Evolutionary conservation across 1,140 invertebrate species (phyloP).

Genomic region (Arion vulgaris): DNA sequence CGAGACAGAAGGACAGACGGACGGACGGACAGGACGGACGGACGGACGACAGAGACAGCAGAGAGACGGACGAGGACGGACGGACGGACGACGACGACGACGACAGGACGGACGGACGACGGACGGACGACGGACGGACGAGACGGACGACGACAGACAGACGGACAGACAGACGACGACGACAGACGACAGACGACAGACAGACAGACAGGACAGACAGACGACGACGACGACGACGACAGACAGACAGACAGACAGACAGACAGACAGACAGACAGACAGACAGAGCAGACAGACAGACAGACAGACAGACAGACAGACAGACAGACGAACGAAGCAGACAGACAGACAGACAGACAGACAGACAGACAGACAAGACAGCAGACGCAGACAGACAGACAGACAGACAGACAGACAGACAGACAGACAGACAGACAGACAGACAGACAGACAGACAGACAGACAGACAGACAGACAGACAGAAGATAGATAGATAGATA

Average conservation of each 20-base stretch:
- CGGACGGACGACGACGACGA: neutral
- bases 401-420: slow-evolving; percentile 1
- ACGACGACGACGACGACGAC: neutral
- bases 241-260: neutral
- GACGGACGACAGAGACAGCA: too few relatives aligned
- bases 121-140: neutral
- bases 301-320: slow-evolving; percentile 33
- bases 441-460: slow-evolving; percentile 2
- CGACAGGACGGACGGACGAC: neutral
- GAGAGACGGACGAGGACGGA: neutral
- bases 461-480: slow-evolving; percentile 2
- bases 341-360: neutral
- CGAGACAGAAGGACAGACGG: too few relatives aligned
- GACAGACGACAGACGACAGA: neutral
- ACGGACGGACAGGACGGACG: too few relatives aligned
- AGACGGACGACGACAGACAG: neutral
- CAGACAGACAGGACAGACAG: neutral
- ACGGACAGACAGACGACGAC: slow-evolving; percentile 1
- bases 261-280: slow-evolving; percentile 11
- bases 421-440: slow-evolving; percentile 1
- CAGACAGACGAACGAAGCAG: neutral
- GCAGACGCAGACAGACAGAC: neutral
- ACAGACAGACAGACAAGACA: slow-evolving; percentile 6
- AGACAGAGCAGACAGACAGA: slow-evolving; percentile 40
- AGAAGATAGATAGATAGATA: too few relatives aligned